A percentile compares a stretch with the other conserved stretches of the same genome.
These are phyloP conservation scores for Drosophila simulans DNA, from an alignment of 1,140 invertebrate species.

Conservation along the genomic window DNA sequence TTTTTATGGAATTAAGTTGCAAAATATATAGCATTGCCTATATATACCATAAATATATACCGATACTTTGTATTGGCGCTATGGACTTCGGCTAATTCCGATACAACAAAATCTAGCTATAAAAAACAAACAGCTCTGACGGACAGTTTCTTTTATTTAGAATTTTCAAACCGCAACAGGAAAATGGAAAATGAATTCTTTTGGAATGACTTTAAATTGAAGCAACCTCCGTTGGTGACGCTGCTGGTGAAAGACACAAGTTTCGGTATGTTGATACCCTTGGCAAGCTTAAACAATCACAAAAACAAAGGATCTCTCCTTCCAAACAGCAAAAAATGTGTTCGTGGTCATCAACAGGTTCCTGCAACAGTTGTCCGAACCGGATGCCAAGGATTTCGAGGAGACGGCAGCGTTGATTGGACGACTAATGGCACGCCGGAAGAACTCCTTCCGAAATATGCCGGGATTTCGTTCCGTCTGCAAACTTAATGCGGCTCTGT, in stretches of 20 bases:
- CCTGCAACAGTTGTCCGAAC: constrained; percentile 38
- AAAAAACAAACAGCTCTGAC: background rate
- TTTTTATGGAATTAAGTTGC: background rate
- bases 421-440: constrained; percentile 72
- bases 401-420: constrained; percentile 71
- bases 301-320: background rate
- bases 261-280: constrained; percentile 47
- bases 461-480: constrained; percentile 65
- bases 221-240: constrained; percentile 74
- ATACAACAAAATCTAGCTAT: background rate
- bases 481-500: constrained; percentile 71
- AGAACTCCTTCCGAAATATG: constrained; percentile 72
- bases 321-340: constrained; percentile 55
- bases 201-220: constrained; percentile 82
- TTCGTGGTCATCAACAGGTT: constrained; percentile 63
- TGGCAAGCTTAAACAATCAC: accelerated
- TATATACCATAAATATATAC: too few species aligned
- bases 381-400: constrained; percentile 49
- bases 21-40: too few species aligned
- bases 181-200: constrained; percentile 27
- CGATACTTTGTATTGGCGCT: too few species aligned
- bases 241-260: constrained; percentile 47
- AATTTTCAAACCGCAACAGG: constrained; percentile 10
- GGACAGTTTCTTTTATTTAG: constrained; percentile 13
- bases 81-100: too few species aligned